Evolutionary conservation across 2,113 vertebrate species (phyloP), one percentile per base, ranked within the genome.

Genomic region (Elaphurus davidianus): DNA sequence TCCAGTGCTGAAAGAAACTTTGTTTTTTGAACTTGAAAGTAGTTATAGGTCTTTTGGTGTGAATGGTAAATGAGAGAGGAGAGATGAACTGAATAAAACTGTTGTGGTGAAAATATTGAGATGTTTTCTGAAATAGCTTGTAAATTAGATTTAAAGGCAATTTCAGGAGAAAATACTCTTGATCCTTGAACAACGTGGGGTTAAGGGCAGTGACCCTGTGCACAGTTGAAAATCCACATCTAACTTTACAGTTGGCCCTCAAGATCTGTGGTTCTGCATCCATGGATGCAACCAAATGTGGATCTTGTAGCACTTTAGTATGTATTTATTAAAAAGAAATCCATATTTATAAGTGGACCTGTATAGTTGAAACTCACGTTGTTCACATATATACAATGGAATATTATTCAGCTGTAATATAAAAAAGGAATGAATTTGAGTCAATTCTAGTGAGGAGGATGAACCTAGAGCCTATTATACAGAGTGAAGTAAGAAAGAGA

Each of bases 141-240:
- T 96, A 93, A 90, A 76, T 95, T 97, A 52, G 13, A n/a, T 92
- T 92, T 96, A 71, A 93, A 89, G 50, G 17, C 55, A 95, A 25
- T 90, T 96, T 50, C 27, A 94, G 36, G 67, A 95, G 54, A 59
- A 95, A 95, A 94, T 78, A 40, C 33, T 36, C n/a, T 83, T 83
- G n/a, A 55, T 36, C 33, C 50, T 83, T 55, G 52, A 83, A 55
- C 21, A 40, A 27, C n/a, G 27, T 55, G 81, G n/a, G 52, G 19
- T 27, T 27, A 55, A 14, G 12, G 81, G 81, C 19, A 27, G 33
- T 23, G 12, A 83, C 21, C 50, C 33, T 83, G 33, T 15, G 21
- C 52, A 83, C 21, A 83, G 52, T 40, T n/a, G 23, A 55, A 83
- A 83, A 83, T 6, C 52, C 81, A 83, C n/a, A 13, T 36, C 12